Conservation (phyloP, 2,113 vertebrate species). For the Myotis davidii region DNA sequence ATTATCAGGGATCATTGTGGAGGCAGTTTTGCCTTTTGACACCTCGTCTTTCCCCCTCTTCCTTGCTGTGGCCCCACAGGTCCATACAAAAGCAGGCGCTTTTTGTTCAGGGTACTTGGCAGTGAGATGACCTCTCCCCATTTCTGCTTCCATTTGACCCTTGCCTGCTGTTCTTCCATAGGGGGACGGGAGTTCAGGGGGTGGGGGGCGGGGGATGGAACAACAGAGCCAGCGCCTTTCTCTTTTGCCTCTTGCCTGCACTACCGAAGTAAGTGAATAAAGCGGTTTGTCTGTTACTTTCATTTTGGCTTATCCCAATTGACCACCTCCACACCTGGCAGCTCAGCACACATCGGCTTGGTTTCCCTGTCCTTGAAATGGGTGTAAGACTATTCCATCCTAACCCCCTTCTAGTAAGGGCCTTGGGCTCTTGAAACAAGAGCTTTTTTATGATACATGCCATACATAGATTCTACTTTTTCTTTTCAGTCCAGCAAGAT, state of each 20-base stretch:
- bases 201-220: not conserved
- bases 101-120: not conserved
- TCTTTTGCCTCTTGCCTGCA: not conserved
- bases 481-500: constrained; percentile 39
- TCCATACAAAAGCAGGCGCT: not conserved
- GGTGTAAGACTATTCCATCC: not conserved
- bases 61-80: not conserved
- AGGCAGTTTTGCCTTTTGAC: not conserved
- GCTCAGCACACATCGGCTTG: not conserved
- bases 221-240: not conserved
- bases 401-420: not conserved
- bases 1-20: not conserved
- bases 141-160: not conserved
- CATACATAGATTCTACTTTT: not conserved
- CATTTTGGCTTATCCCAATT: constrained; percentile 1
- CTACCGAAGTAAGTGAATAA: not conserved
- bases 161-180: not conserved
- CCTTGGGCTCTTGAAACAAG: constrained; percentile 13
- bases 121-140: not conserved
- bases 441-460: not conserved
- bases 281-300: not conserved
- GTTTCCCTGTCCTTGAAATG: constrained; percentile 12
- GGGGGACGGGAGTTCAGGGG: not conserved
- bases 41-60: not conserved
- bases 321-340: not conserved